phyloP scores from a whole-genome alignment of 2,797 vertebrate species.

The Pelodytes ibericus region DNA sequence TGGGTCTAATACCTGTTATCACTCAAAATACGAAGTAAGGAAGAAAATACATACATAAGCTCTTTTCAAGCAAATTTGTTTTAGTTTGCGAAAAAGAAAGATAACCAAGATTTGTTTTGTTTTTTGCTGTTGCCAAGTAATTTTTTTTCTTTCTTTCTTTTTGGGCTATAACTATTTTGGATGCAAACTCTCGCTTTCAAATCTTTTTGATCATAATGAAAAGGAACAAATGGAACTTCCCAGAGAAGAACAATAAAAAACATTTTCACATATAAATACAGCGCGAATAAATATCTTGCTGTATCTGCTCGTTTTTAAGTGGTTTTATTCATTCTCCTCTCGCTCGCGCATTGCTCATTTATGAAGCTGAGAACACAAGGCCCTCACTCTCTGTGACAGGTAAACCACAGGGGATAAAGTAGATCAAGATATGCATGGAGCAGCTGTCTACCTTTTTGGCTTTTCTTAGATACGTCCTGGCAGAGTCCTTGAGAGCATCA shows the following conservation, averaged over 20 bases:
- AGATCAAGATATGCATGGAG: conserved; percentile 50
- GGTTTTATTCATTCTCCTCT: conserved; percentile 35
- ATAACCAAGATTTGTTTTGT: conserved; percentile 21
- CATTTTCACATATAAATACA: conserved; percentile 32
- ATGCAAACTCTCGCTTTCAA: conserved; percentile 28
- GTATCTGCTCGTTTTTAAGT: conserved; percentile 32
- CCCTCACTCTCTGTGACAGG: conserved; percentile 45
- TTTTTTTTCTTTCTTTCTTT: too few relatives aligned
- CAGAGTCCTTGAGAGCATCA: conserved; percentile 67
- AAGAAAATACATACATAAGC: conserved; percentile 11
- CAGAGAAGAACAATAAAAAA: conserved; percentile 38
- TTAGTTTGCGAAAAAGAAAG: conserved; percentile 14
- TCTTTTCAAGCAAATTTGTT: conserved; percentile 34
- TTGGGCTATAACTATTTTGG: conserved; percentile 36
- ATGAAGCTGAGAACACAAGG: conserved; percentile 38
- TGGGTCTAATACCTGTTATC: neutral
- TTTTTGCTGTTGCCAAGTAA: conserved; percentile 35
- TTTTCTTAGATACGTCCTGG: conserved; percentile 62
- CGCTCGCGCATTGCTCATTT: conserved; percentile 44
- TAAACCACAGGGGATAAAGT: conserved; percentile 59
- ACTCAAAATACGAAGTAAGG: neutral
- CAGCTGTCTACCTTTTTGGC: conserved; percentile 58
- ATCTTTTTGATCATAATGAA: conserved; percentile 50
- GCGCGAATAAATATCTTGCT: conserved; percentile 36
- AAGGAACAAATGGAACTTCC: conserved; percentile 48